These are phyloP conservation scores for Cuculus canorus DNA, from an alignment of 2,797 vertebrate species.

Conservation along the genomic window DNA sequence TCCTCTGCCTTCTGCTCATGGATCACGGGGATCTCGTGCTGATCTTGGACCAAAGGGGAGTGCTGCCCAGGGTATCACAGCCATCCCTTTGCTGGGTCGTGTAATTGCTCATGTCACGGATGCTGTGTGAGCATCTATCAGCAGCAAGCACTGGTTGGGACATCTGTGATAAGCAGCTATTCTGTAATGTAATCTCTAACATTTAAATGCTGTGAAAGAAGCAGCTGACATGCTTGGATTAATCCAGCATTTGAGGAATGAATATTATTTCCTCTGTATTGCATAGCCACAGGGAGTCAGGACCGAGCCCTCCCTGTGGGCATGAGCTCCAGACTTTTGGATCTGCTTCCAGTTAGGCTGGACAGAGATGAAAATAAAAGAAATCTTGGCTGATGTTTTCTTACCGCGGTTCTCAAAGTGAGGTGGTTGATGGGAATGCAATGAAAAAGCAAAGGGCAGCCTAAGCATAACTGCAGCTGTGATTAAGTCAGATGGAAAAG, in stretches of 20 bases:
- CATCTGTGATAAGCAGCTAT: background rate
- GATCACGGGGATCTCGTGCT: fast-evolving
- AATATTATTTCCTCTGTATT: background rate
- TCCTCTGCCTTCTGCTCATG: background rate
- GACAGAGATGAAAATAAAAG: background rate
- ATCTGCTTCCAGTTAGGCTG: background rate
- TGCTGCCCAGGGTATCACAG: fast-evolving
- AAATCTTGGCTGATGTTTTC: background rate
- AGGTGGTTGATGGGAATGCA: background rate
- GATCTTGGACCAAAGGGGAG: fast-evolving
- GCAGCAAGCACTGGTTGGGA: fast-evolving
- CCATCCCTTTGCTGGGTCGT: fast-evolving
- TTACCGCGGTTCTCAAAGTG: background rate
- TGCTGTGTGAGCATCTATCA: background rate
- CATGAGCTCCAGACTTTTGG: fast-evolving
- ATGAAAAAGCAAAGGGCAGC: background rate
- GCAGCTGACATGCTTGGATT: background rate
- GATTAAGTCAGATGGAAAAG: background rate
- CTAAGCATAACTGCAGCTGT: background rate
- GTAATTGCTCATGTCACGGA: fast-evolving
- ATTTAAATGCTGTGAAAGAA: background rate
- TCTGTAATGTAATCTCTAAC: background rate
- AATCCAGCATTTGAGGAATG: background rate
- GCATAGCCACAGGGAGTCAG: background rate
- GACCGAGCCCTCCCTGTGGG: background rate